phyloP scores from a whole-genome alignment of 2,888 invertebrate species.

The Antheraea assamensis region DNA sequence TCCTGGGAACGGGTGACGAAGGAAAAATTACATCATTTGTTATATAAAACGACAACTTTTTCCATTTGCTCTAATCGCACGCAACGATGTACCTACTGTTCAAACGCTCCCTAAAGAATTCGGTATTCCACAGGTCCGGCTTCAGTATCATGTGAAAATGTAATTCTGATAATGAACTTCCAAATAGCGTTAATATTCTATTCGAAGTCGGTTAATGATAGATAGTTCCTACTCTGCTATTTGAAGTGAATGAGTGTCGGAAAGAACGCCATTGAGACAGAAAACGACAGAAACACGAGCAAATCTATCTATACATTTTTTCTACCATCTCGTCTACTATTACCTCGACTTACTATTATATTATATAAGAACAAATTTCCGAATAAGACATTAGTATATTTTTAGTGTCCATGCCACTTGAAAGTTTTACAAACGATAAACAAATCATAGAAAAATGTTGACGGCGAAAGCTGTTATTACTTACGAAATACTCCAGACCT shows the following conservation, averaged over 20 bases:
- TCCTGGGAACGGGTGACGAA: slow-evolving; percentile 27
- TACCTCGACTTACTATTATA: neutral
- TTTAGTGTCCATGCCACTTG: no score
- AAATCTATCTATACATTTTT: neutral
- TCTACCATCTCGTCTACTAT: neutral
- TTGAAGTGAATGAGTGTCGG: no score
- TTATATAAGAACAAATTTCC: neutral
- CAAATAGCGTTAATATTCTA: no score
- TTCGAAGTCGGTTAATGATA: no score
- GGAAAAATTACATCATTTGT: slow-evolving; percentile 48
- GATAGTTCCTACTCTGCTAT: no score
- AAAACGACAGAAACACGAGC: neutral
- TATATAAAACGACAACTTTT: slow-evolving; percentile 58
- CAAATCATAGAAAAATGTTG: no score
- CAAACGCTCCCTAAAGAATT: slow-evolving; percentile 49
- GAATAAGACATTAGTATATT: neutral
- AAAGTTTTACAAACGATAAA: no score
- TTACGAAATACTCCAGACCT: no score
- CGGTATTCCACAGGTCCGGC: slow-evolving; percentile 38
- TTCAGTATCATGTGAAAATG: slow-evolving; percentile 22
- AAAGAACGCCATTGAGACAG: neutral
- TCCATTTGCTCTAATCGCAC: slow-evolving; percentile 62
- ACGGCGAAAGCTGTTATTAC: no score
- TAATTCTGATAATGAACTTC: neutral
- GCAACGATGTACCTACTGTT: slow-evolving; percentile 48